Conservation (phyloP, 2,888 invertebrate genomes). For the Hypselothyrea guttata region DNA sequence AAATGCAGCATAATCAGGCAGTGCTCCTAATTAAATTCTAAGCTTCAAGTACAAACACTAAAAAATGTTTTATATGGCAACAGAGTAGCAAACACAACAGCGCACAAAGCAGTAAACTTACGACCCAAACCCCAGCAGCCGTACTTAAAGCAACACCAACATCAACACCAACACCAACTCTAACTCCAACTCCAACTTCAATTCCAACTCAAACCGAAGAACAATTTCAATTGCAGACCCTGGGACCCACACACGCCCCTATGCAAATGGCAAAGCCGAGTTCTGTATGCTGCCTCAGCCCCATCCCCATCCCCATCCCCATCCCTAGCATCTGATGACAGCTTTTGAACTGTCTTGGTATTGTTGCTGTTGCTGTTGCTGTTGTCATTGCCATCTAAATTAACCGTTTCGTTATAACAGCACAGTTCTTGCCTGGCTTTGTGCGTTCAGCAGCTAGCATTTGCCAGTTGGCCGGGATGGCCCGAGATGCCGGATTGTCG, state of each 20-base stretch:
- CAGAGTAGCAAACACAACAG: slow-evolving; percentile 27
- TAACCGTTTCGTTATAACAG: slow-evolving; percentile 77
- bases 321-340: slow-evolving; percentile 56
- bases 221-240: slow-evolving; percentile 74
- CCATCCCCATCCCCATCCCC: slow-evolving; percentile 21
- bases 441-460: slow-evolving; percentile 53
- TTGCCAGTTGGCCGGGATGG: slow-evolving; percentile 24
- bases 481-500: slow-evolving; percentile 26
- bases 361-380: slow-evolving; percentile 35
- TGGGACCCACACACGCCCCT: slow-evolving; percentile 68
- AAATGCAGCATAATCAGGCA: slow-evolving; percentile 61
- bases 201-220: slow-evolving; percentile 16
- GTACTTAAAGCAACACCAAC: not conserved
- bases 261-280: slow-evolving; percentile 59
- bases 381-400: slow-evolving; percentile 71
- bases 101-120: slow-evolving; percentile 9
- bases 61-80: slow-evolving; percentile 69
- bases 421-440: slow-evolving; percentile 58
- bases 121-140: slow-evolving; percentile 10
- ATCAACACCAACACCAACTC: not conserved
- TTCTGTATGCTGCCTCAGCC: slow-evolving; percentile 10
- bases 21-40: slow-evolving; percentile 75
- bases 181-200: slow-evolving; percentile 2
- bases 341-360: slow-evolving; percentile 73
- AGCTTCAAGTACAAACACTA: slow-evolving; percentile 57